phyloP scores from a whole-genome alignment of 2,113 vertebrate species.

The Gallinago paraguaiae region DNA sequence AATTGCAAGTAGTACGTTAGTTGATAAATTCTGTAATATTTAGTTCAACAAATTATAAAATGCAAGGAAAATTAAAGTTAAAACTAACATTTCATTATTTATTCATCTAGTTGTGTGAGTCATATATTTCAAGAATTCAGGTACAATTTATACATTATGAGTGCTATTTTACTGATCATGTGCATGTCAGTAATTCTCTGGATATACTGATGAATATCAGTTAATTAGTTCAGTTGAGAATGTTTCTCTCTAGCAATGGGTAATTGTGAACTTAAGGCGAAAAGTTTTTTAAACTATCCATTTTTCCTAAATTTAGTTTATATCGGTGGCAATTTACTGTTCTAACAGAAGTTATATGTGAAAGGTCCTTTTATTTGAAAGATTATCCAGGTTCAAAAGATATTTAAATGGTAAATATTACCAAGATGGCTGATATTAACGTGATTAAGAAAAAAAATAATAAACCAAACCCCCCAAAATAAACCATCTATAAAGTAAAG shows the following conservation, averaged over 20 bases:
- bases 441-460: background rate
- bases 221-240: background rate
- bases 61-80: background rate
- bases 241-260: background rate
- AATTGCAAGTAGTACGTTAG: background rate
- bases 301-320: background rate
- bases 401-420: background rate
- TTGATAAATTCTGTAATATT: background rate
- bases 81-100: background rate
- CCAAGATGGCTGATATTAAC: background rate
- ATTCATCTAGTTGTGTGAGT: background rate
- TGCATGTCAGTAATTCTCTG: background rate
- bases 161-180: background rate
- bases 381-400: background rate
- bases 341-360: background rate
- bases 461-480: background rate
- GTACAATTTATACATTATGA: background rate
- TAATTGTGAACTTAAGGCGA: background rate
- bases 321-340: background rate
- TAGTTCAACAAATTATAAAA: background rate
- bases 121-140: background rate
- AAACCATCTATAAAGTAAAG: background rate
- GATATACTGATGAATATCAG: background rate
- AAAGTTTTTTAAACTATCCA: background rate
- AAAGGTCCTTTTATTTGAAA: background rate